These are phyloP conservation scores for Semibalanus balanoides DNA, from an alignment of 1,140 invertebrate genomes.

Conservation along the genomic window DNA sequence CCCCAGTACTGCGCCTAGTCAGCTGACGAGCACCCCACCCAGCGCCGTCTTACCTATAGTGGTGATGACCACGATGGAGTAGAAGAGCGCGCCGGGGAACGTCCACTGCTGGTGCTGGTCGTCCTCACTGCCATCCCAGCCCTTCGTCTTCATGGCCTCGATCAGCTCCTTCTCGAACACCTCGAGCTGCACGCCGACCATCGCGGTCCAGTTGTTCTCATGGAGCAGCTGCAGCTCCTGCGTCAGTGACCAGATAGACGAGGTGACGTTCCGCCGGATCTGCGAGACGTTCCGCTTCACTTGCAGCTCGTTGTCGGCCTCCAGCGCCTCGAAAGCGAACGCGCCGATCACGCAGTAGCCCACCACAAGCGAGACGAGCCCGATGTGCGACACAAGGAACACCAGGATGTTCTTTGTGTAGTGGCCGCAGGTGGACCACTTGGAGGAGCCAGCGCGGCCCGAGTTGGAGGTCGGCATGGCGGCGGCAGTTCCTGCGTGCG, in stretches of 20 bases:
- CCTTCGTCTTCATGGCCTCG: conserved; percentile 67
- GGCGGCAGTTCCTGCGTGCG: too few relatives aligned
- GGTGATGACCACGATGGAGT: conserved; percentile 93
- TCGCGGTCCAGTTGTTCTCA: conserved; percentile 53
- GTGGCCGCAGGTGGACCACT: conserved; percentile 11
- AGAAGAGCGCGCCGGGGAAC: conserved; percentile 80
- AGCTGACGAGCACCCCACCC: too few relatives aligned
- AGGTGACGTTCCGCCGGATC: conserved; percentile 54
- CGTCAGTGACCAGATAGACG: conserved; percentile 64
- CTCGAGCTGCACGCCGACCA: conserved; percentile 27
- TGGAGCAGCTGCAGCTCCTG: conserved; percentile 42
- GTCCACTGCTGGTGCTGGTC: conserved; percentile 65
- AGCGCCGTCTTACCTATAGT: conserved; percentile 63
- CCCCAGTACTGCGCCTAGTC: too few relatives aligned
- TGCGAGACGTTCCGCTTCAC: conserved; percentile 61
- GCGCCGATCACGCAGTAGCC: conserved; percentile 77
- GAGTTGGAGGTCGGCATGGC: not conserved
- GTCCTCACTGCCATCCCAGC: conserved; percentile 81
- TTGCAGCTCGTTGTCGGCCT: conserved; percentile 54
- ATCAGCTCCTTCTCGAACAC: conserved; percentile 68
- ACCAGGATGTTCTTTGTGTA: conserved; percentile 21
- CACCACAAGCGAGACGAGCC: conserved; percentile 68
- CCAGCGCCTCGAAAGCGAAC: conserved; percentile 61
- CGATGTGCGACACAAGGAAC: conserved; percentile 74
- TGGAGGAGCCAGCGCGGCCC: not conserved